Conservation (phyloP, 2,113 vertebrate species). For the Chloroceryle aenea region DNA sequence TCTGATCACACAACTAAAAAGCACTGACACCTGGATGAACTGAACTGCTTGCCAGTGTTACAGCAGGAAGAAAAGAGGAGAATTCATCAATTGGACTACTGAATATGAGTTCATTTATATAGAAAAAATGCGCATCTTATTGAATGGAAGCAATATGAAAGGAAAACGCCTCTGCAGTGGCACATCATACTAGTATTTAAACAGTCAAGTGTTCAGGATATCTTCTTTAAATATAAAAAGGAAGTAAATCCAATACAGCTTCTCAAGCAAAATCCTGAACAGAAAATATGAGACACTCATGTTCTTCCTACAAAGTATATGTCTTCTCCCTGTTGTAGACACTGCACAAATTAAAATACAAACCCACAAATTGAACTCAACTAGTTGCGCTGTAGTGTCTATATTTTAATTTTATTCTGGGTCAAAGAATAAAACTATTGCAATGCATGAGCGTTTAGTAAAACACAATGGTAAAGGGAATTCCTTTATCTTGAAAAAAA, state of each 20-base stretch:
- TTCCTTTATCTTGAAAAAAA: neutral
- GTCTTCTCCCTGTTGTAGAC: neutral
- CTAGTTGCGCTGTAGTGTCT: neutral
- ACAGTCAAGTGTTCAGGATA: neutral
- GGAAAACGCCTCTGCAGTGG: conserved; percentile 36
- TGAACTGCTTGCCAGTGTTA: conserved; percentile 45
- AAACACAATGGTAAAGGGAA: neutral
- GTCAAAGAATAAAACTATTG: neutral
- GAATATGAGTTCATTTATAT: conserved; percentile 61
- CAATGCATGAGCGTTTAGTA: neutral
- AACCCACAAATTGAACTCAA: neutral
- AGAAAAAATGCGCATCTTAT: conserved; percentile 61
- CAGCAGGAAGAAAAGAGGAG: conserved; percentile 48
- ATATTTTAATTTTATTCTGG: neutral
- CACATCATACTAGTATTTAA: conserved; percentile 6
- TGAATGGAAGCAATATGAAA: conserved; percentile 58
- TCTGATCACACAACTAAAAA: conserved; percentile 45
- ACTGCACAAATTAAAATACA: neutral
- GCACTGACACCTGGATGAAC: conserved; percentile 51
- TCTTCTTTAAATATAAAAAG: conserved; percentile 5
- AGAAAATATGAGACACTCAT: neutral
- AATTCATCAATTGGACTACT: conserved; percentile 58
- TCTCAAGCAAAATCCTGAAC: neutral
- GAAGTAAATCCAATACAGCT: neutral
- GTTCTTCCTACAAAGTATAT: neutral